Conservation (phyloP, 37 sponge, comb jelly and placozoan species). For the Trichoplax adhaerens region DNA sequence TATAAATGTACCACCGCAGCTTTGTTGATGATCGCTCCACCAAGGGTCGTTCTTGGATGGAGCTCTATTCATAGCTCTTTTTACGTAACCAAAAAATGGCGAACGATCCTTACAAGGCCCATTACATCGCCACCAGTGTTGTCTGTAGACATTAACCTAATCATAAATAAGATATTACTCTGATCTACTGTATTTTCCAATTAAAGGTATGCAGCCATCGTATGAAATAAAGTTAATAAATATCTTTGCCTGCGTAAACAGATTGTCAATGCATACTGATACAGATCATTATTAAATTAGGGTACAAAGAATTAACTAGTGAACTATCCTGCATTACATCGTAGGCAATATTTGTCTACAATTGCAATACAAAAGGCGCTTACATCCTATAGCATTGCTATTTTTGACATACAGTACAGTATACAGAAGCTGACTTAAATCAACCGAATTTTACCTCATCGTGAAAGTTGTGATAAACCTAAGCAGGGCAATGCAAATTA, state of each 20-base stretch:
- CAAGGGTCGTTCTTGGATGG: slow-evolving; percentile 67
- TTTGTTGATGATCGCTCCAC: slow-evolving; percentile 63
- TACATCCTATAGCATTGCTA: too few relatives aligned
- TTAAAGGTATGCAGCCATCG: too few relatives aligned
- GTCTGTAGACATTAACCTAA: slow-evolving; percentile 45
- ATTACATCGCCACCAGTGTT: slow-evolving; percentile 96
- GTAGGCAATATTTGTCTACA: too few relatives aligned
- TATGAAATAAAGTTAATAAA: not conserved
- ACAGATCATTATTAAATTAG: not conserved
- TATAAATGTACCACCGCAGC: slow-evolving; percentile 60
- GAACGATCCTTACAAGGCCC: slow-evolving; percentile 72
- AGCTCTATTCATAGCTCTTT: slow-evolving; percentile 84
- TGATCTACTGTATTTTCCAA: too few relatives aligned
- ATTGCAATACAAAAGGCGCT: too few relatives aligned
- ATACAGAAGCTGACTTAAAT: too few relatives aligned
- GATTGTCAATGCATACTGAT: not conserved
- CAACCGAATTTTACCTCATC: slow-evolving; percentile 45
- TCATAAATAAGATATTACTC: not conserved
- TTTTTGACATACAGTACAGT: too few relatives aligned
- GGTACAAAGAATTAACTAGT: not conserved
- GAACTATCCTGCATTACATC: not conserved
- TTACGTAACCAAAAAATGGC: slow-evolving; percentile 74
- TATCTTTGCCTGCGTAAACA: not conserved
- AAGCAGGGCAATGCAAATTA: slow-evolving; percentile 2
- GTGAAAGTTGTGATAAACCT: slow-evolving; percentile 91